These are phyloP conservation scores for Siderastrea radians DNA, from an alignment of 92 coral and sea anemone species.

Conservation along the genomic window DNA sequence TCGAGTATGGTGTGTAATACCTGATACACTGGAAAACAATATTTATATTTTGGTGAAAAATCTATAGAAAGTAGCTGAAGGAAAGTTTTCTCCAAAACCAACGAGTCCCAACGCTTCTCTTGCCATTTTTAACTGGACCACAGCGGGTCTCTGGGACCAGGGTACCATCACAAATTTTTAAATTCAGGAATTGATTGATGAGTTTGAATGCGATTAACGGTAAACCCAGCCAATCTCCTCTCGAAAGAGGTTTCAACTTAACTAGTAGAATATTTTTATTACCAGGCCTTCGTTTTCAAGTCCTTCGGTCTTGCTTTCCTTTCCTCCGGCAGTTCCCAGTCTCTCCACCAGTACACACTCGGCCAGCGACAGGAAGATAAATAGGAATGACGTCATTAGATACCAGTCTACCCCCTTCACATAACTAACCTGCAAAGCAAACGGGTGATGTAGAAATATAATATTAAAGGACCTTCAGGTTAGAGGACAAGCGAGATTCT, in stretches of 20 bases:
- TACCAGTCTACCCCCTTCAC: constrained; percentile 89
- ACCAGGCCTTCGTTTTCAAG: constrained; percentile 45
- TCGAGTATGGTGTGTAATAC: too few relatives aligned
- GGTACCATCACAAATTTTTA: too few relatives aligned
- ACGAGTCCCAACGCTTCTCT: too few relatives aligned
- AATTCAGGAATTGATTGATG: too few relatives aligned
- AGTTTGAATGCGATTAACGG: too few relatives aligned
- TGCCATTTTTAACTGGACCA: too few relatives aligned
- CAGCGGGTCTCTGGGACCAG: too few relatives aligned
- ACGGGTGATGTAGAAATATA: background rate
- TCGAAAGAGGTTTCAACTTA: background rate
- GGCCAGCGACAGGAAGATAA: constrained; percentile 80
- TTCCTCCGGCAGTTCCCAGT: constrained; percentile 8
- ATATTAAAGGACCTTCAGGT: too few relatives aligned
- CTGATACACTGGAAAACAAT: too few relatives aligned
- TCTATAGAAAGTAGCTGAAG: too few relatives aligned
- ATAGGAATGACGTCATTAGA: constrained; percentile 81
- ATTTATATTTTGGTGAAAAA: too few relatives aligned
- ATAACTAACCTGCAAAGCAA: constrained; percentile 71
- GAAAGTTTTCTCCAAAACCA: too few relatives aligned
- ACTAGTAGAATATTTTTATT: background rate
- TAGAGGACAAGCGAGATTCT: background rate
- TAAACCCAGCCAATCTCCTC: background rate
- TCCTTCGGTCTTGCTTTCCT: background rate
- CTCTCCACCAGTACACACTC: constrained; percentile 79